Evolutionary conservation across 2,113 vertebrate genomes (phyloP), one percentile per base, ranked within the genome.

Genomic region (Axis porcinus): DNA sequence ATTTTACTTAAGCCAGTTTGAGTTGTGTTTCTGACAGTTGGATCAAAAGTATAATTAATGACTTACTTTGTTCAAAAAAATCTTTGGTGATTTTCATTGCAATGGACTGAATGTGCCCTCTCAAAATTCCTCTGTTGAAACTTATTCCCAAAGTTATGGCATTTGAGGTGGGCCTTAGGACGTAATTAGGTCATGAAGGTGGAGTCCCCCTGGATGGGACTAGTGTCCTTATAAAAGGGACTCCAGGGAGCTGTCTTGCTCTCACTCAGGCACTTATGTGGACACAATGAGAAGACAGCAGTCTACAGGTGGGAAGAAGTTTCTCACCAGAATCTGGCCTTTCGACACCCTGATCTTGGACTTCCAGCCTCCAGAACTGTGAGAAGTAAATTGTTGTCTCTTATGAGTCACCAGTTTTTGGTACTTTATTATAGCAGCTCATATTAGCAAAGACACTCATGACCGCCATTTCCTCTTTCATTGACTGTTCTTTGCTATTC

Each of bases 11-110:
- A 62, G 45, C 28, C 54, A 25, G 2, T 83, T 50, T 58, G 54
- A 78, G 27, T 27, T 52, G 8, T 52, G 36, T 88, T 94, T 94
- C 67, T 91, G 94, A 82, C 54, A 36, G 58, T 89, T 23, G 43
- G 45, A 33, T 57, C 7, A 52, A 55, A 91, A 64, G 10, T 27
- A 60, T 54, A 88, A 84, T 30, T 40, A 33, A 55, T 33, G 21
- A 33, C 1, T 40, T 40, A 27, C 10, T 81, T 90, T 84, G 28
- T 43, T 91, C 10, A 36, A 82, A 30, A 64, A 74, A 40, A 14
- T 5, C 1, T 88, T 58, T 74, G 54, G 84, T 30, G 43, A 62
- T 36, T 91, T 85, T 27, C 43, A 6, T 33, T 25, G n/a, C 19
- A 27, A 28, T 10, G 36, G 40, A 30, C 25, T 57, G 28, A n/a